Percentiles rank a stretch among this genome's conserved stretches.
phyloP scores from a whole-genome alignment of 2,113 vertebrate genomes.

The Oryzias curvinotus region DNA sequence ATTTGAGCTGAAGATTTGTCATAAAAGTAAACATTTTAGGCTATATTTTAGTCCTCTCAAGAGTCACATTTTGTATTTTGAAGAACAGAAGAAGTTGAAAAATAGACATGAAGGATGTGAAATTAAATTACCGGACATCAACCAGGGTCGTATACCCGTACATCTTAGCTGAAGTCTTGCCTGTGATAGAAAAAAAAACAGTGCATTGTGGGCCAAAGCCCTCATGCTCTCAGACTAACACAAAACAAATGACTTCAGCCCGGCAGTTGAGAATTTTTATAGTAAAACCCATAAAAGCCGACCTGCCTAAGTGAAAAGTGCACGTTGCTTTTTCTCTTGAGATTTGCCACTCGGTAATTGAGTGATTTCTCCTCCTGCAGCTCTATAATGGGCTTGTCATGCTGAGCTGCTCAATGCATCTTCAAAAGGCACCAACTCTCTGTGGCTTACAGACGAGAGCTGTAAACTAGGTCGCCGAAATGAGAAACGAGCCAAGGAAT shows the following conservation, averaged over 20 bases:
- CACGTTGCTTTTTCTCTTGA: slow-evolving; percentile 33
- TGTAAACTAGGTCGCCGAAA: slow-evolving; percentile 70
- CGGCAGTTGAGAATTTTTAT: slow-evolving; percentile 24
- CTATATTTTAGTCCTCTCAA: no score
- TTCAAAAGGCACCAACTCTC: slow-evolving; percentile 70
- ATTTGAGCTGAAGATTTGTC: no score
- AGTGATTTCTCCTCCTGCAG: slow-evolving; percentile 50
- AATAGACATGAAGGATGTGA: no score
- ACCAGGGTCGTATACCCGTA: no score
- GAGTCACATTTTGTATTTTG: no score
- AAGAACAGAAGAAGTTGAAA: no score
- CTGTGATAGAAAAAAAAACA: no score
- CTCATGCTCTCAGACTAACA: neutral
- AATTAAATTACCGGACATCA: no score
- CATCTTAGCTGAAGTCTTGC: no score
- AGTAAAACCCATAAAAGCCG: slow-evolving; percentile 38
- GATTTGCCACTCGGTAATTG: slow-evolving; percentile 53
- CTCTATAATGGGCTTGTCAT: slow-evolving; percentile 66
- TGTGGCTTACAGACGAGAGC: slow-evolving; percentile 57
- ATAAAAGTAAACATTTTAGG: no score
- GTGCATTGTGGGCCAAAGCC: no score
- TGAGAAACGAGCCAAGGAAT: slow-evolving; percentile 56
- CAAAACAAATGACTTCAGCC: neutral
- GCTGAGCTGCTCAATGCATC: slow-evolving; percentile 64
- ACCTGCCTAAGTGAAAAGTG: slow-evolving; percentile 47